A percentile compares a stretch with the other conserved stretches of the same genome.
Evolutionary conservation across 2,888 invertebrate species (phyloP).

Genomic region (Hirtodrosophila alboralis): DNA sequence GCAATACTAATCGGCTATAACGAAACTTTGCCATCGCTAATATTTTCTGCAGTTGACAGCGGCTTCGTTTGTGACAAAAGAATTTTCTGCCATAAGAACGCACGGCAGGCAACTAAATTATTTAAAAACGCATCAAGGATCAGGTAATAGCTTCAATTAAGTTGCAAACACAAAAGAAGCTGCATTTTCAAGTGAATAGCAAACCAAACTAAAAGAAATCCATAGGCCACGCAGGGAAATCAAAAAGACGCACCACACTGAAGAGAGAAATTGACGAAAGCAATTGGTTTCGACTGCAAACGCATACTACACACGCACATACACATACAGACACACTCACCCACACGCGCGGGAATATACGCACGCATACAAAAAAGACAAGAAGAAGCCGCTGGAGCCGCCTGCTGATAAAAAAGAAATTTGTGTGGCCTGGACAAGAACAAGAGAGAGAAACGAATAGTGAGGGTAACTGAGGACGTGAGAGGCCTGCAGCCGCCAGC

Average conservation of each 20-base stretch:
- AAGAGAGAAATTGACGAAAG: slow-evolving; percentile 39
- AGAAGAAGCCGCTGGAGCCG: slow-evolving; percentile 39
- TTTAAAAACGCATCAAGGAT: slow-evolving; percentile 13
- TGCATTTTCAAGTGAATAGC: not conserved
- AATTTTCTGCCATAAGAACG: slow-evolving; percentile 7
- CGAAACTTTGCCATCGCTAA: too few relatives aligned
- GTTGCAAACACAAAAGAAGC: slow-evolving; percentile 5
- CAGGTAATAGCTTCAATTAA: slow-evolving; percentile 43
- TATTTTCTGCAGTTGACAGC: slow-evolving; percentile 54
- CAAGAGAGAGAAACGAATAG: not conserved
- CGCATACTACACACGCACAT: slow-evolving; percentile 9
- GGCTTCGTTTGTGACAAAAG: slow-evolving; percentile 38
- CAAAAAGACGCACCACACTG: not conserved
- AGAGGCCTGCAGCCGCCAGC: slow-evolving; percentile 17
- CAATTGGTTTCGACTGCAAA: slow-evolving; percentile 26
- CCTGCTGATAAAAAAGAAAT: slow-evolving; percentile 27
- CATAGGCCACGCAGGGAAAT: slow-evolving; percentile 15
- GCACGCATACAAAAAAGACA: not conserved
- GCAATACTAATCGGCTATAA: too few relatives aligned
- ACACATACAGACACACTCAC: slow-evolving; percentile 3
- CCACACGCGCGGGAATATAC: slow-evolving; percentile 3
- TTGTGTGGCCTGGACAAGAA: slow-evolving; percentile 4
- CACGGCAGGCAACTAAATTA: slow-evolving; percentile 4
- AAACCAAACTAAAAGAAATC: not conserved
- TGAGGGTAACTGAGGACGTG: slow-evolving; percentile 10